phyloP scores from a whole-genome alignment of 2,113 vertebrate species.

The Notarius quadriscutis region DNA sequence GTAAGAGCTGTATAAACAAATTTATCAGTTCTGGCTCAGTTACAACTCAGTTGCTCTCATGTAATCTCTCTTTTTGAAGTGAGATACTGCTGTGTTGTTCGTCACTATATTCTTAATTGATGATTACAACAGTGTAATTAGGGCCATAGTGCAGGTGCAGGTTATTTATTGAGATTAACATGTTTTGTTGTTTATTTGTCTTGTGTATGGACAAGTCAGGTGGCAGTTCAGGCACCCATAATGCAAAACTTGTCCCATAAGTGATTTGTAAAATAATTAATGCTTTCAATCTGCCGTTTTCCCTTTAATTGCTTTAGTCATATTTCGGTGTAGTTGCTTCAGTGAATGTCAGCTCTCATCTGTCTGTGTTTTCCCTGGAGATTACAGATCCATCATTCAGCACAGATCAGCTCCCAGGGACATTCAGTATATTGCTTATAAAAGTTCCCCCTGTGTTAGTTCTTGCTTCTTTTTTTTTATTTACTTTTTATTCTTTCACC shows the following conservation, averaged over 20 bases:
- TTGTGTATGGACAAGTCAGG: constrained; percentile 38
- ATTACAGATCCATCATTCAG: constrained; percentile 45
- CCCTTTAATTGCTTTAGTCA: constrained; percentile 54
- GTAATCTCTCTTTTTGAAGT: constrained; percentile 21
- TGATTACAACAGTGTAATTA: constrained; percentile 61
- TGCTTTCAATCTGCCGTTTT: constrained; percentile 50
- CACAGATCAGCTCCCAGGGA: constrained; percentile 18
- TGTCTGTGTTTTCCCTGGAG: constrained; percentile 36
- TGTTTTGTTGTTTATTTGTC: constrained; percentile 48
- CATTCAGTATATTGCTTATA: constrained; percentile 9
- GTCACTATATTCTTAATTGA: constrained; percentile 56
- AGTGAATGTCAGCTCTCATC: constrained; percentile 46
- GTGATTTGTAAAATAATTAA: constrained; percentile 51
- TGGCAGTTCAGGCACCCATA: constrained; percentile 37
- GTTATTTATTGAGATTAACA: constrained; percentile 32
- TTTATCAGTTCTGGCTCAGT: background rate
- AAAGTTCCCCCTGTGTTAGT: constrained; percentile 20
- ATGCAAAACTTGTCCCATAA: constrained; percentile 13
- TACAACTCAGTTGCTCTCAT: background rate
- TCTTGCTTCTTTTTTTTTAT: background rate
- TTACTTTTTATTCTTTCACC: background rate
- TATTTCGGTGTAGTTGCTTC: constrained; percentile 39
- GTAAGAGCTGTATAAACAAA: constrained; percentile 72
- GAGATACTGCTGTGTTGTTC: constrained; percentile 47
- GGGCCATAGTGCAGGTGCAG: constrained; percentile 18